These are phyloP conservation scores for Opisthograptis luteolata DNA, from an alignment of 2,888 invertebrate genomes.

Conservation along the genomic window DNA sequence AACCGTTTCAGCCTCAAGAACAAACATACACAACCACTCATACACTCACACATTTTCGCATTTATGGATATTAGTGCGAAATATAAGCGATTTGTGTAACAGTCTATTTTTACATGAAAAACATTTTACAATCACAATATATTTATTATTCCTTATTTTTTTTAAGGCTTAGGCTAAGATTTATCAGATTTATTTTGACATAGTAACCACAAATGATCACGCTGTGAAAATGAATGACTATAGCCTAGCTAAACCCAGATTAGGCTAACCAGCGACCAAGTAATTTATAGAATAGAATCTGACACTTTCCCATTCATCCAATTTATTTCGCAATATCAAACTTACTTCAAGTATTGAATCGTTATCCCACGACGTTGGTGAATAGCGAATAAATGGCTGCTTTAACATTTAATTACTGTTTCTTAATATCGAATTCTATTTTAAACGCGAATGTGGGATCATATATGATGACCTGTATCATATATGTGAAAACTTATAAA, in stretches of 20 bases:
- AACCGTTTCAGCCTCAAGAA: too few relatives aligned
- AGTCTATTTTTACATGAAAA: too few relatives aligned
- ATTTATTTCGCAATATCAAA: conserved; percentile 11
- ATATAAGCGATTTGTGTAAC: too few relatives aligned
- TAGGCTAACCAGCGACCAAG: not conserved
- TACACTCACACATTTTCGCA: too few relatives aligned
- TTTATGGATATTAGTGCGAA: too few relatives aligned
- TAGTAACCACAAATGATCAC: not conserved
- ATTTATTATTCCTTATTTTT: too few relatives aligned
- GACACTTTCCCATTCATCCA: conserved; percentile 16
- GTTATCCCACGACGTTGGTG: conserved; percentile 22
- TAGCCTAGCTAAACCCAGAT: not conserved
- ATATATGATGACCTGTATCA: not conserved
- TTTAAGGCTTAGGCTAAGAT: too few relatives aligned
- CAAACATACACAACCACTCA: too few relatives aligned
- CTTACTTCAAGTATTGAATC: conserved; percentile 12
- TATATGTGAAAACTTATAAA: too few relatives aligned
- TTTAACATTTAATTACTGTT: conserved; percentile 23
- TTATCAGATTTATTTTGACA: too few relatives aligned
- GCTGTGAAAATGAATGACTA: too few relatives aligned
- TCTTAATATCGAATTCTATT: conserved; percentile 10
- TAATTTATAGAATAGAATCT: conserved; percentile 6
- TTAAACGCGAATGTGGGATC: conserved; percentile 6
- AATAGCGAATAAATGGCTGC: conserved; percentile 15
- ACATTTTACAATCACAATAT: too few relatives aligned